Percentiles rank a stretch among this genome's conserved stretches.
These are phyloP conservation scores for Artemia franciscana DNA, from an alignment of 1,140 invertebrate genomes.

Conservation along the genomic window DNA sequence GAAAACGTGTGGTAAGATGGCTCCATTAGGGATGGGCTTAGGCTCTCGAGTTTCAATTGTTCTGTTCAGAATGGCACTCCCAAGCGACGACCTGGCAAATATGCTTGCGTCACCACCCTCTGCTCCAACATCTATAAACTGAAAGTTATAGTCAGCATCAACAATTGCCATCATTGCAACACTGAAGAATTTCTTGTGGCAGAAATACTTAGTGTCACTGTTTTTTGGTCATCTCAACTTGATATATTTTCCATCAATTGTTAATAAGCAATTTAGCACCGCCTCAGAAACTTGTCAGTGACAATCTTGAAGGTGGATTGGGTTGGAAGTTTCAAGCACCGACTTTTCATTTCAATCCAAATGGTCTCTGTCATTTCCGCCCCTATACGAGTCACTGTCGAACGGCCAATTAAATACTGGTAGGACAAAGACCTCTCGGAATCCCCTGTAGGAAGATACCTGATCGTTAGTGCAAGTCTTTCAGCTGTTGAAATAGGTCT, in stretches of 20 bases:
- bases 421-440: background rate
- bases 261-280: constrained; percentile 15
- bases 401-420: background rate
- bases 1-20: constrained; percentile 8
- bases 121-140: constrained; percentile 9
- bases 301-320: background rate
- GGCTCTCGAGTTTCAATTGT: constrained; percentile 4
- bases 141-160: constrained; percentile 13
- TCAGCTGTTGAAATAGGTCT: background rate
- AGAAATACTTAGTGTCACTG: constrained; percentile 14
- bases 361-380: background rate
- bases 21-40: constrained; percentile 9
- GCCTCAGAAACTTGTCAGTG: constrained; percentile 9
- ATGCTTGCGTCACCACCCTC: constrained; percentile 5
- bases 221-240: constrained; percentile 10
- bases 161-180: constrained; percentile 11
- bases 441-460: background rate
- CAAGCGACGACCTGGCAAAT: constrained; percentile 2
- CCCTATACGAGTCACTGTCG: background rate
- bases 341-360: background rate
- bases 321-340: background rate
- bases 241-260: constrained; percentile 19
- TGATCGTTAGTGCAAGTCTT: background rate
- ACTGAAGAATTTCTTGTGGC: constrained; percentile 11
- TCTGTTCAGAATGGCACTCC: constrained; percentile 3